Evolutionary conservation across 2,797 vertebrate genomes (phyloP).

Genomic region (Chiloscyllium punctatum): DNA sequence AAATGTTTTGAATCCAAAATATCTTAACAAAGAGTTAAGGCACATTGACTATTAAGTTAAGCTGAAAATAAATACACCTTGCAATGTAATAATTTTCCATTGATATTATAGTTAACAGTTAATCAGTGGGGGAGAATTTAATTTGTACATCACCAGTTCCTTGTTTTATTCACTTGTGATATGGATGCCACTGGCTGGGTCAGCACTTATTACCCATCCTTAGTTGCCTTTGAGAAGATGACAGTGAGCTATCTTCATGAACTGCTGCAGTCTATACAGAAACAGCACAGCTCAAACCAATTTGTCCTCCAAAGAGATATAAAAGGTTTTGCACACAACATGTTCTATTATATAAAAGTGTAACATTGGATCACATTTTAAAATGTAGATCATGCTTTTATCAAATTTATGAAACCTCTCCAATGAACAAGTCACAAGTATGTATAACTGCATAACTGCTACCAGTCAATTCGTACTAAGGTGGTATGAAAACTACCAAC

Average conservation of each 20-base stretch:
- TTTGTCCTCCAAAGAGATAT: background rate
- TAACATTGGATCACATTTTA: background rate
- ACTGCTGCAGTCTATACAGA: background rate
- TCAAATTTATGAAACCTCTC: background rate
- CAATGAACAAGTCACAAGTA: background rate
- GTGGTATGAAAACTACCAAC: background rate
- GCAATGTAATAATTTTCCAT: background rate
- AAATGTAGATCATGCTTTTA: background rate
- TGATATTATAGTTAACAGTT: too few species aligned
- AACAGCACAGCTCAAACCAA: background rate
- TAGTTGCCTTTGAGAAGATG: too few species aligned
- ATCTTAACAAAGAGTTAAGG: background rate
- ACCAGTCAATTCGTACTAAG: background rate
- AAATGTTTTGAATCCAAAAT: background rate
- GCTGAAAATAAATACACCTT: background rate
- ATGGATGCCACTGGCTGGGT: too few species aligned
- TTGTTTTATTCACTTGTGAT: too few species aligned
- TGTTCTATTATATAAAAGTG: background rate
- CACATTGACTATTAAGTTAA: background rate
- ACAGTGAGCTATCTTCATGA: too few species aligned
- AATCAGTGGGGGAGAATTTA: background rate
- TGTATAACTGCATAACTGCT: too few species aligned
- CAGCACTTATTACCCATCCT: too few species aligned
- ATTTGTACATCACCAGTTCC: background rate
- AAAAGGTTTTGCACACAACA: background rate